Percentiles rank a stretch among this genome's conserved stretches.
Evolutionary conservation across 2,113 vertebrate species (phyloP).

Genomic region (Neopipo cinnamomea): DNA sequence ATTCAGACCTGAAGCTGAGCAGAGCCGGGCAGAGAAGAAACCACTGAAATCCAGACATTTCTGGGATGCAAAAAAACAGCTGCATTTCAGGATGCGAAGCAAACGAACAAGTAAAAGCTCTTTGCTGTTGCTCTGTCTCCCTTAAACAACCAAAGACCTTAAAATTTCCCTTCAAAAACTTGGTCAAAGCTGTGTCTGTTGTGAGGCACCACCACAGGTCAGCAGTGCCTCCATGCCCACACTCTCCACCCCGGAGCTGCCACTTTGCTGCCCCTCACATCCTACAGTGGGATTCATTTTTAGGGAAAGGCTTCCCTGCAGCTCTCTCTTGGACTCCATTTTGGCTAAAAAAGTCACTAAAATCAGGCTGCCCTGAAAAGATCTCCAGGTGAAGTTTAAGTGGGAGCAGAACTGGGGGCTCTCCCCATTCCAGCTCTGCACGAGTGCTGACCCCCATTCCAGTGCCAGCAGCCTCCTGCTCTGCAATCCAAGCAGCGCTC

Average conservation of each 20-base stretch:
- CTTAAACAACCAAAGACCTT: not conserved
- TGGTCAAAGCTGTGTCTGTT: not conserved
- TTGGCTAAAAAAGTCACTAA: not conserved
- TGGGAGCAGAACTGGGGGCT: not conserved
- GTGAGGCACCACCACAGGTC: not conserved
- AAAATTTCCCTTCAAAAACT: not conserved
- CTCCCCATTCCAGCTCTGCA: not conserved
- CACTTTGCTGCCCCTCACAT: not conserved
- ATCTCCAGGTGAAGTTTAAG: not conserved
- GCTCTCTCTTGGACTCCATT: not conserved
- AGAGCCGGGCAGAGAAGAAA: not conserved
- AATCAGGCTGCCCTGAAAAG: not conserved
- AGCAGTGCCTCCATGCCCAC: not conserved
- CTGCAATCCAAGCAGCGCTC: not conserved
- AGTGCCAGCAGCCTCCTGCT: not conserved
- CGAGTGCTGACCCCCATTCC: not conserved
- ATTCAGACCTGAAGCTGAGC: not conserved
- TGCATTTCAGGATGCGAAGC: not conserved
- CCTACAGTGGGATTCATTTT: accelerated
- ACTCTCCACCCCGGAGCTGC: not conserved
- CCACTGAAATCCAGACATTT: accelerated
- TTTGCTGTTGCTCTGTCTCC: not conserved
- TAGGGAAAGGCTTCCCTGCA: not conserved
- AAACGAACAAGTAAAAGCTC: not conserved
- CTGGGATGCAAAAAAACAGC: not conserved